Evolutionary conservation across 1,140 invertebrate genomes (phyloP).

Genomic region (Drosophila rhopaloa): DNA sequence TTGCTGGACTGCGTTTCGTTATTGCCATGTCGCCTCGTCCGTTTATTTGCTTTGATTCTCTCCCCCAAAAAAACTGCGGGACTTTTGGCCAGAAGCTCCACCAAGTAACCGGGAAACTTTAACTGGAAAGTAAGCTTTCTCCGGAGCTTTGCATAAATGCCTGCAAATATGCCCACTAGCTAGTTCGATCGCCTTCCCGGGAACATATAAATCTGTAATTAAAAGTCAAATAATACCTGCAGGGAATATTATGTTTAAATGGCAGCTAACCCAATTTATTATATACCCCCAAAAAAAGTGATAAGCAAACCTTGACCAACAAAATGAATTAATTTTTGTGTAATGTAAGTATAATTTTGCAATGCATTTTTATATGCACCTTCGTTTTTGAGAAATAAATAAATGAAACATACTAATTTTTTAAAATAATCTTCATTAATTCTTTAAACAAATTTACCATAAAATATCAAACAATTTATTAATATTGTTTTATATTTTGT

Average conservation of each 20-base stretch:
- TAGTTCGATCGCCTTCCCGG: background rate
- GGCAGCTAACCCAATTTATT: too few relatives aligned
- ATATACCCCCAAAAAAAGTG: too few relatives aligned
- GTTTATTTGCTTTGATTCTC: constrained; percentile 44
- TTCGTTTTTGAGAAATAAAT: too few relatives aligned
- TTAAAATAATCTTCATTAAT: too few relatives aligned
- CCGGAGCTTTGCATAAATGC: constrained; percentile 12
- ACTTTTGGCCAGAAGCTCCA: constrained; percentile 20
- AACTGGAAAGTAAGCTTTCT: constrained; percentile 15
- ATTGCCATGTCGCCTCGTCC: constrained; percentile 37
- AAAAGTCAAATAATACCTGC: background rate
- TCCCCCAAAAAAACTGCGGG: constrained; percentile 21
- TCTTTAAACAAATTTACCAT: too few relatives aligned
- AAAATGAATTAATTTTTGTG: background rate
- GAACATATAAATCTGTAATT: background rate
- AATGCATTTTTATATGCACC: background rate
- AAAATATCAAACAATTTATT: too few relatives aligned
- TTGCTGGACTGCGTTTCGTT: constrained; percentile 59
- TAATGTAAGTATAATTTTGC: background rate
- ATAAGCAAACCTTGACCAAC: too few relatives aligned
- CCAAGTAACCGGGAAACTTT: constrained; percentile 3
- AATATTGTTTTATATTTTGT: too few relatives aligned
- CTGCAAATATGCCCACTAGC: background rate
- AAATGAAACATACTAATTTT: too few relatives aligned
- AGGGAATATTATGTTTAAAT: background rate